Conservation (phyloP, 2,888 invertebrate genomes). For the Temnothorax rugatulus region DNA sequence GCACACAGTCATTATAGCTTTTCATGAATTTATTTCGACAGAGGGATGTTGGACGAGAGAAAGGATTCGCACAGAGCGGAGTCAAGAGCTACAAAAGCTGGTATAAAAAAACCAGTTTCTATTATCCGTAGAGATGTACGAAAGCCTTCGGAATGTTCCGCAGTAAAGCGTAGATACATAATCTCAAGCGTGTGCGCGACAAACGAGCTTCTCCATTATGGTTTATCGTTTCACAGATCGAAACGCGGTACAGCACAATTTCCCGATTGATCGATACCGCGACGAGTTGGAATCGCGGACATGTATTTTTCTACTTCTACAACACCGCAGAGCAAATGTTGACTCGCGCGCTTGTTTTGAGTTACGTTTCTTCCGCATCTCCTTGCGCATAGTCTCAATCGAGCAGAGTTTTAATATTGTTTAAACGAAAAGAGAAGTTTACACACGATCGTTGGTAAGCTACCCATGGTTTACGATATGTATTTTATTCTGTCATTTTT, state of each 20-base stretch:
- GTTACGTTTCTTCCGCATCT: constrained; percentile 9
- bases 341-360: constrained; percentile 42
- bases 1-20: neutral
- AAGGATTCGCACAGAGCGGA: constrained; percentile 8
- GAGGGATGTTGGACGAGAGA: neutral
- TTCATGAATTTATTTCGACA: constrained; percentile 24
- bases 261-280: constrained; percentile 49
- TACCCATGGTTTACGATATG: neutral
- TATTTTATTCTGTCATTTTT: neutral
- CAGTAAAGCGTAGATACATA: constrained; percentile 28
- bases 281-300: constrained; percentile 5
- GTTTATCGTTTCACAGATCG: constrained; percentile 61
- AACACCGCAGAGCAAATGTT: constrained; percentile 35
- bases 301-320: constrained; percentile 44
- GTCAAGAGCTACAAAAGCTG: constrained; percentile 11
- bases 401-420: constrained; percentile 23
- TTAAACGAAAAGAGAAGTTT: constrained; percentile 13
- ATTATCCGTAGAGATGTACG: constrained; percentile 29
- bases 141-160: constrained; percentile 28
- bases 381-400: constrained; percentile 1
- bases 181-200: constrained; percentile 39
- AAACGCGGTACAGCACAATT: constrained; percentile 52
- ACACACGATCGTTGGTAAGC: neutral
- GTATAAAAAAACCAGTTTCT: constrained; percentile 39
- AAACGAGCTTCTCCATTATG: constrained; percentile 61